These are phyloP conservation scores for Neostethus bicornis DNA, from an alignment of 2,797 vertebrate genomes.

Conservation along the genomic window DNA sequence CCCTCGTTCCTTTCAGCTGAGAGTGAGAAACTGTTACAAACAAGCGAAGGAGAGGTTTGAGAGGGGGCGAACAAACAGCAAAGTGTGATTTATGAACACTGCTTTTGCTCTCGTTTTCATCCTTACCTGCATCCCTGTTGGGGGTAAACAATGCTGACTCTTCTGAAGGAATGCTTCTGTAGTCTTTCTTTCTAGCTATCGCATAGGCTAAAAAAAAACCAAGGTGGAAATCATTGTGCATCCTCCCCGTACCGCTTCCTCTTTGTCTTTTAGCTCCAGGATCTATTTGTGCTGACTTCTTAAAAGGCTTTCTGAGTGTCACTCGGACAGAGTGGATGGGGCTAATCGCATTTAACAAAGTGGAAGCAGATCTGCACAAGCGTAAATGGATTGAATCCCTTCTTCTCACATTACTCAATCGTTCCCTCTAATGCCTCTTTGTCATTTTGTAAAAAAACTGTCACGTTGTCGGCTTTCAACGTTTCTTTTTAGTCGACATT, in stretches of 20 bases:
- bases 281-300: constrained; percentile 69
- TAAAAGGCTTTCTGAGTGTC: constrained; percentile 61
- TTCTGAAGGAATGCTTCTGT: constrained; percentile 41
- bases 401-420: constrained; percentile 44
- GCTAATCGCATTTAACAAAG: constrained; percentile 66
- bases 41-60: background rate
- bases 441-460: constrained; percentile 46
- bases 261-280: constrained; percentile 37
- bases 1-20: constrained; percentile 28
- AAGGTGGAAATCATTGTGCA: constrained; percentile 17
- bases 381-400: constrained; percentile 58
- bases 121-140: constrained; percentile 27
- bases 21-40: constrained; percentile 24
- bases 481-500: constrained; percentile 30
- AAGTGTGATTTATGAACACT: constrained; percentile 63
- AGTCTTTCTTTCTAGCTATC: constrained; percentile 28
- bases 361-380: constrained; percentile 51
- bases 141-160: constrained; percentile 56
- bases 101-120: constrained; percentile 35
- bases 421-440: constrained; percentile 29
- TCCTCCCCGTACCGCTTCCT: constrained; percentile 1
- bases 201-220: constrained; percentile 31
- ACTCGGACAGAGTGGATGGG: constrained; percentile 57
- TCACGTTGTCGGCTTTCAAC: constrained; percentile 52
- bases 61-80: constrained; percentile 37